Base-by-base conservation (phyloP, 2,113 vertebrate species). In the Oxygymnocypris stewartii region DNA sequence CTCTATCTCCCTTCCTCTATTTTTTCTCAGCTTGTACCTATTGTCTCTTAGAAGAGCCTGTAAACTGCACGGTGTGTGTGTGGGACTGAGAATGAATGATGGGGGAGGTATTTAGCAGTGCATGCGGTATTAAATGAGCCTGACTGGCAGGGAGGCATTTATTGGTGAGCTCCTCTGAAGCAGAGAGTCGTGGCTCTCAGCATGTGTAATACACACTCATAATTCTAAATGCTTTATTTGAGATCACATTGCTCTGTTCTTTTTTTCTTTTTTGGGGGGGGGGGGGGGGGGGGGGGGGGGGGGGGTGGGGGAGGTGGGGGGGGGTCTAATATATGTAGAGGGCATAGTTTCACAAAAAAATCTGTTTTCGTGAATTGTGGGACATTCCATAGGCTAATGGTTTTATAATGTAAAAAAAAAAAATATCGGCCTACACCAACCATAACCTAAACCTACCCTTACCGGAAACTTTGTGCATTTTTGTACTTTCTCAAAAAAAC, bases 41-140 rank as follows among this genome's bases (percentile, higher is more conserved):
- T 88, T 86, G 82, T 82, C 85, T 85, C 78, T 83, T 67, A 28
- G 59, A 89, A 84, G 65, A 86, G 76, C 82, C 77, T 82, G 80
- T 76, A 86, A 89, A 88, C 83, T 84, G 84, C 87, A 88, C 87
- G 54, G 18, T 87, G 61, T 87, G 31, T 82, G 40, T 83, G 83
- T 84, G 49, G 12, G 44, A 42, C 44, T 42, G 63, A 37, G 40
- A 65, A 49, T 69, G n/a, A 54, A 12, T 92, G 93, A 92, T 88
- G 93, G 90, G 93, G 94, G 96, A 95, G 95, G 95, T 96, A 95
- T 95, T 95, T 94, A 92, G 94, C 90, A 92, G 94, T 92, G 95
- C 95, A 95, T 91, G 92, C n/a, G 42, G 80, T 79, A 85, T 87
- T 88, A 89, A 89, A 88, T 42, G 69, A 80, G 85, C 28, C 49